Percentiles rank a stretch among this genome's conserved stretches.
Conservation (phyloP, 1,140 invertebrate species). For the Orchestia grillus region DNA sequence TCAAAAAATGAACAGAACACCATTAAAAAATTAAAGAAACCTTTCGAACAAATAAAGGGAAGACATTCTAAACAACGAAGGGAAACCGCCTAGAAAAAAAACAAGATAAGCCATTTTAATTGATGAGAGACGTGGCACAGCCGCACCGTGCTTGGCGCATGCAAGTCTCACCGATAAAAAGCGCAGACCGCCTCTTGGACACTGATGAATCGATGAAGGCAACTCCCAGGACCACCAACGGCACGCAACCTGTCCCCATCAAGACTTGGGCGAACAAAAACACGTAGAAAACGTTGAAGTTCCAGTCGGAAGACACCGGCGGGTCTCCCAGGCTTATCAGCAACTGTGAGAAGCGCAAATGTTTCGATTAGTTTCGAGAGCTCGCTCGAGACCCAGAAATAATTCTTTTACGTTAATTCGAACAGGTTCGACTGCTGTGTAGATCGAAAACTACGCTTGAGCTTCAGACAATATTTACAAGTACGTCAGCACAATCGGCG, state of each 20-base stretch:
- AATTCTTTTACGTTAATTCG: neutral
- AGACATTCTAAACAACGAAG: too few relatives aligned
- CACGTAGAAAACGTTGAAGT: constrained; percentile 69
- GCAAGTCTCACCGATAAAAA: constrained; percentile 78
- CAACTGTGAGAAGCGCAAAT: neutral
- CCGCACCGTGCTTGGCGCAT: neutral
- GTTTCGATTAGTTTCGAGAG: neutral
- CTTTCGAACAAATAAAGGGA: too few relatives aligned
- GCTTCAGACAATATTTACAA: neutral
- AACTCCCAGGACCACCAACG: constrained; percentile 87
- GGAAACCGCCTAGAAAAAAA: too few relatives aligned
- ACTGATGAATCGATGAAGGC: constrained; percentile 92
- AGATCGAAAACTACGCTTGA: neutral
- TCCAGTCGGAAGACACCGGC: neutral
- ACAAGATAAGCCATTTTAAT: too few relatives aligned
- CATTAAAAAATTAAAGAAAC: too few relatives aligned
- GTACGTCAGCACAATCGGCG: neutral
- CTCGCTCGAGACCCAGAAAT: neutral
- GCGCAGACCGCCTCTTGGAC: constrained; percentile 83
- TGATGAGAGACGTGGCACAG: too few relatives aligned
- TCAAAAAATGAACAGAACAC: too few relatives aligned
- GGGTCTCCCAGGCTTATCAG: neutral
- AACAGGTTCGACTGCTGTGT: neutral
- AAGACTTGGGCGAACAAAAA: constrained; percentile 82
- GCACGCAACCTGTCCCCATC: constrained; percentile 87